Conservation (phyloP, 1,140 invertebrate species). For the Ostrea edulis region DNA sequence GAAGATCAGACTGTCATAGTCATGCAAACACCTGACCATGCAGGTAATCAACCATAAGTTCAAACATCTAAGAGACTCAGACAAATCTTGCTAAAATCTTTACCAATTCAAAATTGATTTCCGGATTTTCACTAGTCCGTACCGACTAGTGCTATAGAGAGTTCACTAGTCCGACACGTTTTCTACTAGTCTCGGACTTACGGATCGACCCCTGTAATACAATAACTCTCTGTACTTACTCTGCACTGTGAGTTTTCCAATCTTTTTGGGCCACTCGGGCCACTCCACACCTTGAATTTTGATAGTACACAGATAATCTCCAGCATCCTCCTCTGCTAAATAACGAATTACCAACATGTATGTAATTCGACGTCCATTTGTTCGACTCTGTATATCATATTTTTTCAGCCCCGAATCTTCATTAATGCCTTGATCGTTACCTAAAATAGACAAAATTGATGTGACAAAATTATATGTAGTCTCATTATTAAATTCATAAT, state of each 20-base stretch:
- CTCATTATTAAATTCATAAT: too few species aligned
- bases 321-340: conserved; percentile 65
- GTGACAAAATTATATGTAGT: too few species aligned
- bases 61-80: too few species aligned
- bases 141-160: too few species aligned
- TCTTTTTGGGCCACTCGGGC: conserved; percentile 62
- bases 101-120: too few species aligned
- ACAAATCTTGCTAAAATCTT: too few species aligned
- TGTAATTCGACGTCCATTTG: conserved; percentile 58
- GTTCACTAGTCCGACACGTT: too few species aligned
- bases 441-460: neutral
- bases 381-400: conserved; percentile 64
- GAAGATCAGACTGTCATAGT: too few species aligned
- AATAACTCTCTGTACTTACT: conserved; percentile 50
- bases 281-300: conserved; percentile 52
- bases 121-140: too few species aligned
- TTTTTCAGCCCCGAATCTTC: conserved; percentile 57
- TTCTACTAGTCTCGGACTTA: too few species aligned
- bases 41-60: too few species aligned
- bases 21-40: too few species aligned
- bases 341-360: conserved; percentile 70
- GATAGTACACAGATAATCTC: conserved; percentile 68
- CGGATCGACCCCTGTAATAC: neutral
- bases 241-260: conserved; percentile 64
- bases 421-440: conserved; percentile 26